Evolutionary conservation across 2,797 vertebrate species (phyloP).

Genomic region (Hoplostethus atlanticus): DNA sequence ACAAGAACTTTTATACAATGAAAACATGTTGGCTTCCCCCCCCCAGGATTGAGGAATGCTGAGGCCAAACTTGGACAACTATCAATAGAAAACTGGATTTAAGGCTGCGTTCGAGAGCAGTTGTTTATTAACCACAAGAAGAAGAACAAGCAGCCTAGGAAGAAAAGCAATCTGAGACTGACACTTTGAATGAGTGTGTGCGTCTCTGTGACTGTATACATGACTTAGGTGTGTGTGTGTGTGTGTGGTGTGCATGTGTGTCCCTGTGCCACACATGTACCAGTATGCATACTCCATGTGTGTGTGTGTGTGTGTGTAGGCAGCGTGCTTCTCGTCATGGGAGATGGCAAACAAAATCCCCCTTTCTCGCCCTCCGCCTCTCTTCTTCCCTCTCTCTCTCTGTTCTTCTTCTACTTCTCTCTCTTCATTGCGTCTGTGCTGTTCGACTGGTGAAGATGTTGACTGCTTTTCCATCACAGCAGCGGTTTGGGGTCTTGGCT

Average conservation of each 20-base stretch:
- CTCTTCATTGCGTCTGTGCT: not conserved
- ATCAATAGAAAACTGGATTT: slow-evolving; percentile 29
- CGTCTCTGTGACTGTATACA: not conserved
- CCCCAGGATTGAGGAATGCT: slow-evolving; percentile 48
- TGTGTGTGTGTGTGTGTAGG: not conserved
- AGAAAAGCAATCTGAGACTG: slow-evolving; percentile 7
- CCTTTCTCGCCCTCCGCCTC: slow-evolving; percentile 1
- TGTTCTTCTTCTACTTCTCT: not conserved
- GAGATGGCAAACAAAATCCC: slow-evolving; percentile 6
- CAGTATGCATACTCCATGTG: not conserved
- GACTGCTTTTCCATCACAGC: slow-evolving; percentile 52
- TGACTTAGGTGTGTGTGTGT: not conserved
- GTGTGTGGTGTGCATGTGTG: slow-evolving; percentile 2
- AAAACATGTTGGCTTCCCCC: slow-evolving; percentile 46
- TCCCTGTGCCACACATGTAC: no score
- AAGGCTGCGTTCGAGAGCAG: not conserved
- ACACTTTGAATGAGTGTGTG: not conserved
- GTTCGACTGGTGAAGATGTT: slow-evolving; percentile 24
- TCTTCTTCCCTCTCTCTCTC: not conserved
- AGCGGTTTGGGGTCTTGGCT: slow-evolving; percentile 50
- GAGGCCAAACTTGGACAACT: slow-evolving; percentile 21
- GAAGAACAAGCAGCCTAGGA: slow-evolving; percentile 1
- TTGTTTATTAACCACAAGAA: slow-evolving; percentile 8
- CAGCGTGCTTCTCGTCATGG: slow-evolving; percentile 21
- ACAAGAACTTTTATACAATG: slow-evolving; percentile 50